Percentiles rank a stretch among this genome's conserved stretches.
Conservation (phyloP, 1,140 invertebrate species). For the Lucilia cuprina region DNA sequence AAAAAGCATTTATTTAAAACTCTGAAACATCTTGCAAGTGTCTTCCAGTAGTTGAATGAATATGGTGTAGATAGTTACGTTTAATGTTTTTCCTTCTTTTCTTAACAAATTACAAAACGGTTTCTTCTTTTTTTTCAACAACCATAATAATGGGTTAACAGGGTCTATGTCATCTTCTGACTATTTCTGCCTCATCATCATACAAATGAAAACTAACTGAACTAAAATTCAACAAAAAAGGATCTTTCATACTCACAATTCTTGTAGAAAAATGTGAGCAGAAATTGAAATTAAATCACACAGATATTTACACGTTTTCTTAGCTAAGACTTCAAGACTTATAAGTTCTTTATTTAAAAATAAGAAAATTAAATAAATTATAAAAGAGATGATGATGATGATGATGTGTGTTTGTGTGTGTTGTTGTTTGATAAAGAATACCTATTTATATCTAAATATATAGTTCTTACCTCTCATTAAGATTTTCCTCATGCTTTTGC, state of each 20-base stretch:
- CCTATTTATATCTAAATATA: not conserved
- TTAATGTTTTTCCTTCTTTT: not conserved
- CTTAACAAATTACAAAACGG: not conserved
- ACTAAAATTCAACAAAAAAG: not conserved
- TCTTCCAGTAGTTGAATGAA: not conserved
- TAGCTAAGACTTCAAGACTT: too few relatives aligned
- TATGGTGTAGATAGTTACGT: not conserved
- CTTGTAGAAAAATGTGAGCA: not conserved
- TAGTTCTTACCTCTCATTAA: slow-evolving; percentile 75
- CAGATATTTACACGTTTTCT: not conserved
- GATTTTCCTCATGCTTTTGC: slow-evolving; percentile 81
- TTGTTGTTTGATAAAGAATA: not conserved
- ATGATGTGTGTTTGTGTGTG: not conserved
- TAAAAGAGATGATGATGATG: not conserved
- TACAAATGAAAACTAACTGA: not conserved
- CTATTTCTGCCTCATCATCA: not conserved
- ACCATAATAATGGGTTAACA: slow-evolving; percentile 14
- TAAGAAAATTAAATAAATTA: too few relatives aligned
- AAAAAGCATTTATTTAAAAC: not conserved
- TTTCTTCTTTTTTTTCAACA: not conserved
- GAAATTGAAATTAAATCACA: not conserved
- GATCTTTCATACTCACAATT: not conserved
- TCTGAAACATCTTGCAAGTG: not conserved
- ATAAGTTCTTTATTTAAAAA: too few relatives aligned
- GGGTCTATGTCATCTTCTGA: not conserved